Evolutionary conservation across 2,888 invertebrate species (phyloP).

Genomic region (Neuroscelio doddi): DNA sequence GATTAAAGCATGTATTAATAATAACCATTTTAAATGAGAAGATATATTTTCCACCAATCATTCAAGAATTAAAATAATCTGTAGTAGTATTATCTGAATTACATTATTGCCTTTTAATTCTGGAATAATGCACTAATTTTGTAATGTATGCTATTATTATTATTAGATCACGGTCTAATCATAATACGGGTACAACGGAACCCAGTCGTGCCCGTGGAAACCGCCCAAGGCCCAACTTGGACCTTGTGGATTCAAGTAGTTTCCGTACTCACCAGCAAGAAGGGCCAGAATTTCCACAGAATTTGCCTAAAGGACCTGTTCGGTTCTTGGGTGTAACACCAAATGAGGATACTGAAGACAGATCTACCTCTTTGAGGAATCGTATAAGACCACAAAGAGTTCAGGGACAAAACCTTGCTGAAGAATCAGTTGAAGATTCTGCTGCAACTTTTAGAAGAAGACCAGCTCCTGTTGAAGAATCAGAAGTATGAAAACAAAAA

Average conservation of each 20-base stretch:
- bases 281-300: constrained; percentile 75
- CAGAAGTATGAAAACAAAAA: constrained; percentile 64
- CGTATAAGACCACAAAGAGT: constrained; percentile 59
- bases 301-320: constrained; percentile 74
- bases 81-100: too few relatives aligned
- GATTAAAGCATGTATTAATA: too few relatives aligned
- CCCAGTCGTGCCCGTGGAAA: constrained; percentile 63
- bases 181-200: constrained; percentile 68
- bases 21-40: too few relatives aligned
- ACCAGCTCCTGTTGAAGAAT: constrained; percentile 71
- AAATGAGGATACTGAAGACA: constrained; percentile 72
- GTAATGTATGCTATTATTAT: constrained; percentile 5
- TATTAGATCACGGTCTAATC: constrained; percentile 67
- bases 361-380: constrained; percentile 50
- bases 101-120: too few relatives aligned
- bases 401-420: constrained; percentile 61
- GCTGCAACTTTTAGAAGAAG: constrained; percentile 68
- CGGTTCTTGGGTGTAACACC: constrained; percentile 77
- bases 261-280: constrained; percentile 80
- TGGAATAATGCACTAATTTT: neutral
- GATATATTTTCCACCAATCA: too few relatives aligned
- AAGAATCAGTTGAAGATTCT: constrained; percentile 53
- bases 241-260: constrained; percentile 86
- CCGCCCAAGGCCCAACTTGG: constrained; percentile 80
- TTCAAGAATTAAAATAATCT: too few relatives aligned